Percentiles rank a stretch among this genome's conserved stretches.
These are phyloP conservation scores for Psix sp. DNA, from an alignment of 1,140 invertebrate species.

Conservation along the genomic window DNA sequence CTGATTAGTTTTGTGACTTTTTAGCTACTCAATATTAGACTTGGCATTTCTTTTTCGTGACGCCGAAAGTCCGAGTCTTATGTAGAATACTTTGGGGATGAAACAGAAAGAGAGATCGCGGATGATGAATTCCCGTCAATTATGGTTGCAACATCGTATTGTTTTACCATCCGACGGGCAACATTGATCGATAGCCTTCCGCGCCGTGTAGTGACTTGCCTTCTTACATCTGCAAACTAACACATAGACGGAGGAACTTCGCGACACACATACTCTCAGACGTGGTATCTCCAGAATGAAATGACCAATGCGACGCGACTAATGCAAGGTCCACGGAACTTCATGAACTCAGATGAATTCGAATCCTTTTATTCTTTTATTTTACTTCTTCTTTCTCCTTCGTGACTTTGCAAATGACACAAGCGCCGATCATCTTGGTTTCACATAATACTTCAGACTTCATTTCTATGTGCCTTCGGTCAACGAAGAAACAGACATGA, in stretches of 20 bases:
- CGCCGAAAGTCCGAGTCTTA: slow-evolving; percentile 39
- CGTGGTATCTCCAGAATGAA: slow-evolving; percentile 47
- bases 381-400: slow-evolving; percentile 31
- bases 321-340: slow-evolving; percentile 29
- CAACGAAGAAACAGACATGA: no score
- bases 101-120: slow-evolving; percentile 60
- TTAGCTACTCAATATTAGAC: slow-evolving; percentile 14
- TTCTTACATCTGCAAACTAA: slow-evolving; percentile 48
- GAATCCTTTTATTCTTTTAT: slow-evolving; percentile 20
- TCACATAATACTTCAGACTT: slow-evolving; percentile 38
- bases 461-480: slow-evolving; percentile 13
- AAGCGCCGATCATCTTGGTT: slow-evolving; percentile 47
- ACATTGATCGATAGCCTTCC: slow-evolving; percentile 75
- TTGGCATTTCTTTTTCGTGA: slow-evolving; percentile 31
- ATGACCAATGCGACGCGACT: slow-evolving; percentile 52
- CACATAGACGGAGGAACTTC: slow-evolving; percentile 11
- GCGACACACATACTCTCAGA: slow-evolving; percentile 31
- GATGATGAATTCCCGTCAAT: slow-evolving; percentile 78
- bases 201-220: slow-evolving; percentile 48
- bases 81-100: slow-evolving; percentile 25
- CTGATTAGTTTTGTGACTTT: slow-evolving; percentile 16
- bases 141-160: slow-evolving; percentile 77
- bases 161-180: slow-evolving; percentile 75
- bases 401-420: slow-evolving; percentile 37
- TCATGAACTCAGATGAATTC: slow-evolving; percentile 32